phyloP scores from a whole-genome alignment of 2,113 vertebrate genomes.

The Struthio camelus region DNA sequence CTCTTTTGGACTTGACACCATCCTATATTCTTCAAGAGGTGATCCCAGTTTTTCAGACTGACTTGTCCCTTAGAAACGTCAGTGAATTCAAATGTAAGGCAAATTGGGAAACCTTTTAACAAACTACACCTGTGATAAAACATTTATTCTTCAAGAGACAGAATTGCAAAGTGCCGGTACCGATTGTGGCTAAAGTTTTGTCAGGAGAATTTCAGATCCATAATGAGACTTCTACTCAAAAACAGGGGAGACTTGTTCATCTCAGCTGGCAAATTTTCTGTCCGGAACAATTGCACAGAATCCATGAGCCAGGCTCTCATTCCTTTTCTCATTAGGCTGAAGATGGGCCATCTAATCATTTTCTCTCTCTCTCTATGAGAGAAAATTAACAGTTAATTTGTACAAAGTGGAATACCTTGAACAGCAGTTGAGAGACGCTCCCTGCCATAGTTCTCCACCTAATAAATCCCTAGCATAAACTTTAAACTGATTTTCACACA shows the following conservation, averaged over 20 bases:
- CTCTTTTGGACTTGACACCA: not conserved
- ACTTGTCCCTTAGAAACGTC: too few species aligned
- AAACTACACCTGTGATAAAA: too few species aligned
- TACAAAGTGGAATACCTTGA: not conserved
- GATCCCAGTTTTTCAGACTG: too few species aligned
- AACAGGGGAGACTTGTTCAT: not conserved
- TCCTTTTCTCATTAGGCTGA: not conserved
- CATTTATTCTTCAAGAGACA: not conserved
- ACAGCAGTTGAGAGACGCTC: not conserved
- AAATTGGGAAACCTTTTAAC: too few species aligned
- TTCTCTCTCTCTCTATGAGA: not conserved
- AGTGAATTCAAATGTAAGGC: too few species aligned
- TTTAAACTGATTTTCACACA: not conserved
- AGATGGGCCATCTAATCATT: not conserved
- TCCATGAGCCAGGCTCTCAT: not conserved
- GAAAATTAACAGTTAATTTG: not conserved
- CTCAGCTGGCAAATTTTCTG: not conserved
- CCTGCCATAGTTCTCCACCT: not conserved
- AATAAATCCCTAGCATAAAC: not conserved
- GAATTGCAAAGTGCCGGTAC: not conserved
- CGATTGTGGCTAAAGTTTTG: not conserved
- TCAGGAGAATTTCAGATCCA: not conserved
- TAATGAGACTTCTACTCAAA: not conserved
- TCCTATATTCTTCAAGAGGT: too few species aligned
- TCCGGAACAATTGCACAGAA: not conserved